Percentiles rank a stretch among this genome's conserved stretches.
These are phyloP conservation scores for Polymixis flavicincta DNA, from an alignment of 2,888 invertebrate species.

Conservation along the genomic window DNA sequence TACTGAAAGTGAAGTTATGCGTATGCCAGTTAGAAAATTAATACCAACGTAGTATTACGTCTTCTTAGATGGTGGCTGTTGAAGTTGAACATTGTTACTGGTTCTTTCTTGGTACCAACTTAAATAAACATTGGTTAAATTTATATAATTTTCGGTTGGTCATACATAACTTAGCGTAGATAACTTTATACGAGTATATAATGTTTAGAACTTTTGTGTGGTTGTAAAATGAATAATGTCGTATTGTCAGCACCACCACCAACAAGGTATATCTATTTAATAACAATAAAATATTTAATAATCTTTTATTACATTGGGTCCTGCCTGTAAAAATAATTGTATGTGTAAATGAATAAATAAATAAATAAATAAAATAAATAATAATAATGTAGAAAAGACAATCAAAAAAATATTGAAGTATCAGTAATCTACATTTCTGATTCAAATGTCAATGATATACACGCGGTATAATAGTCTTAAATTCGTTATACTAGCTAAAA, in stretches of 20 bases:
- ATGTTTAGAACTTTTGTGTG: background rate
- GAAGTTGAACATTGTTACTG: too few relatives aligned
- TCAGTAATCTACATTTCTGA: constrained; percentile 6
- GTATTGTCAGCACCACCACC: background rate
- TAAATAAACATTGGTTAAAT: background rate
- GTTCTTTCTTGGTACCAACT: background rate
- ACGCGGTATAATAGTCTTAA: constrained; percentile 13
- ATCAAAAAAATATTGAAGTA: background rate
- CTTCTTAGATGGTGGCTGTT: background rate
- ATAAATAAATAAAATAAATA: too few relatives aligned
- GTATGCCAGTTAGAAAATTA: background rate
- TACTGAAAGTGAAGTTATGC: constrained; percentile 3
- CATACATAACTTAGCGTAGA: background rate
- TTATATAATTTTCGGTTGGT: background rate
- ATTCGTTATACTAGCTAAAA: constrained; percentile 21
- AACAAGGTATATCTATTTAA: background rate
- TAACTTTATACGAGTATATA: too few relatives aligned
- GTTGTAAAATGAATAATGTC: too few relatives aligned
- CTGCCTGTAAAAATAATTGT: too few relatives aligned
- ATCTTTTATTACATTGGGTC: too few relatives aligned
- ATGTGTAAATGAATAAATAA: too few relatives aligned
- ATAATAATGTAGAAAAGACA: background rate
- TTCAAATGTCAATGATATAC: constrained; percentile 38
- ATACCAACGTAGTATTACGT: background rate
- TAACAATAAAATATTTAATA: too few relatives aligned